Base-by-base conservation (phyloP, 2,113 vertebrate species). In the Pyrgilauda ruficollis region DNA sequence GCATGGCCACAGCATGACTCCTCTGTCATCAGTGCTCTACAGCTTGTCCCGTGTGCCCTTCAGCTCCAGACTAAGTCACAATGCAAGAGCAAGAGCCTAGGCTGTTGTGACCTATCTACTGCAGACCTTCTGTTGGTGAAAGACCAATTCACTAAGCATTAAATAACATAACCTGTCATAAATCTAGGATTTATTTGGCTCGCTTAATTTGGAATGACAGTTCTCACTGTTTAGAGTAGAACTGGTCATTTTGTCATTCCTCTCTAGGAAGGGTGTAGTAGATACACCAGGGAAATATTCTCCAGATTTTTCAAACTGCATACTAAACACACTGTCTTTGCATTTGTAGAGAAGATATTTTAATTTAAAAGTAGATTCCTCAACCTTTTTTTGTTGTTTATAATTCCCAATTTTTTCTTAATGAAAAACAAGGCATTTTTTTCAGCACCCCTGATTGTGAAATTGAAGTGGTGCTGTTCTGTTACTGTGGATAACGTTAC, bases 341-440 rank as follows among this genome's bases (percentile, higher is more conserved):
- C 33, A 69, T 61, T 68, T 68, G 10, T 33, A 37, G 46, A 61
- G 22, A 14, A 77, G 11, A 21, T 26, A 53, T n/a, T 80, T 26
- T 72, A 39, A 89, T 49, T 68, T 76, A 55, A 76, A 93, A 84
- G 26, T 35, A 37, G 21, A 31, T 59, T 41, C 4, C 52, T 89
- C 16, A 41, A 52, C 1, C 0, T 27, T 67, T 37, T 70, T 9
- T 47, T 50, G 10, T 43, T 70, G 4, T n/a, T 61, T 62, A 46
- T 33, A 20, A 15, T 2, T 10, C 2, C 6, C 5, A 0, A 2
- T n/a, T 52, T 73, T 59, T 89, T 73, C 37, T 78, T 35, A 58
- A 75, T 44, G 37, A 44, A 78, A 66, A 85, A 49, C 39, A 10
- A 78, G 10, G 24, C 21, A 1, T 7, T 81, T 68, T 86, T 83